Conservation (phyloP, 2,888 invertebrate species). For the Acronicta leporina region DNA sequence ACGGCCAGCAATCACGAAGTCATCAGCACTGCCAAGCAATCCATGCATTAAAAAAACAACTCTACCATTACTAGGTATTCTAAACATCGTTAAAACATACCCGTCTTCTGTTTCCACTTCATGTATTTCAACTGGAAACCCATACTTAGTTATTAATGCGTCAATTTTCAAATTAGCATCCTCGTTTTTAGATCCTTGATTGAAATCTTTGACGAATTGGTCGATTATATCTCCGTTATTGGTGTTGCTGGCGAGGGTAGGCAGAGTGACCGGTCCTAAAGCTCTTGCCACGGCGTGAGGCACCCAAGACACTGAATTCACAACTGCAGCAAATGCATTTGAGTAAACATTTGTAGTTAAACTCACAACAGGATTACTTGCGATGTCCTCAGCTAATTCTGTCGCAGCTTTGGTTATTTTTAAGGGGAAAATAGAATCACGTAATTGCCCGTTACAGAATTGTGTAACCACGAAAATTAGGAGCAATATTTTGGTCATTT, state of each 20-base stretch:
- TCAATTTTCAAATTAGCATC: conserved; percentile 65
- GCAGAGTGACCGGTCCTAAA: background rate
- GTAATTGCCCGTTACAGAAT: conserved; percentile 1
- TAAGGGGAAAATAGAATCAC: background rate
- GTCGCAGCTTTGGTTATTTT: background rate
- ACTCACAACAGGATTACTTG: conserved; percentile 9
- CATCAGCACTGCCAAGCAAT: conserved; percentile 74
- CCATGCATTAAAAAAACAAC: conserved; percentile 79
- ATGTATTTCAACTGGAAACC: conserved; percentile 66
- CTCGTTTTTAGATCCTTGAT: conserved; percentile 55
- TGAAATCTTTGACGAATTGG: conserved; percentile 21
- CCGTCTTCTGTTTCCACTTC: conserved; percentile 71
- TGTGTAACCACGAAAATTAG: conserved; percentile 1
- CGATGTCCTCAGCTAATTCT: conserved; percentile 9
- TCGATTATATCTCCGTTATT: conserved; percentile 13
- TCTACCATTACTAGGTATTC: conserved; percentile 70
- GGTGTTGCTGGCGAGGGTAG: background rate
- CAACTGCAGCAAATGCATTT: conserved; percentile 27
- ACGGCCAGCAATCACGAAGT: conserved; percentile 73
- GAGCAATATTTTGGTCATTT: conserved; percentile 19
- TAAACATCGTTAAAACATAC: conserved; percentile 67
- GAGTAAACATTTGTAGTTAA: background rate
- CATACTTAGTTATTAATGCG: conserved; percentile 69
- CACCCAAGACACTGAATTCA: conserved; percentile 26
- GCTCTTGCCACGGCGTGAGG: conserved; percentile 19